Evolutionary conservation across 2,113 vertebrate genomes (phyloP), one percentile per base, ranked within the genome.

Genomic region (Cebidichthys violaceus): DNA sequence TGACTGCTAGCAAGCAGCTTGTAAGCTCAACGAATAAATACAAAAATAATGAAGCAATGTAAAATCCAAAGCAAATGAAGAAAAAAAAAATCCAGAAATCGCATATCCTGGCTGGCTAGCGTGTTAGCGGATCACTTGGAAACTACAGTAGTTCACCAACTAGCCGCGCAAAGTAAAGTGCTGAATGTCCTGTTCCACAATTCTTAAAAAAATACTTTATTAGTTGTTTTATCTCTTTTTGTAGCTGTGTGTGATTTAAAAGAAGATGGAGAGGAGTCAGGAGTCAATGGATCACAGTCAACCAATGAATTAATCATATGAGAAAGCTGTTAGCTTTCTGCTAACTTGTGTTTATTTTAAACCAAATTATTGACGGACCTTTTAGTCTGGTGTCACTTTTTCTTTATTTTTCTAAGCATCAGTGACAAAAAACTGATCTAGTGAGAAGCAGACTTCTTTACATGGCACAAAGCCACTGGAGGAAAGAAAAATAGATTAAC

Each of bases 361-460:
- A 73, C 50, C 2, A 74, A 82, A 66, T 73, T 31, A 74, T 37
- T 65, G 27, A 69, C 29, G 73, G n/a, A 81, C 71, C 69, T 70
- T 79, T 79, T 66, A 13, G 15, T 66, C 61, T 43, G n/a, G 43
- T 70, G 70, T 47, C 29, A 74, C 39, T 62, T 77, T 67, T n/a
- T 14, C 29, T 62, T 37, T 67, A 11, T 83, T 79, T 87, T 45
- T 62, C n/a, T 41, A 55, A 55, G 70, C 8, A 64, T 37, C 83
- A 14, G 11, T 57, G 47, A 70, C 65, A 57, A 59, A 60, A 86
- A 62, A 82, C 29, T 31, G 52, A 76, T 78, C 31, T 17, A 27
- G 15, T 47, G 4, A 64, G 61, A 71, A 50, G 10, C 59, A 50
- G 45, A 47, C 50, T 61, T 75, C 31, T 52, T 60, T 47, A 22